A percentile compares a stretch with the other conserved stretches of the same genome.
phyloP scores from a whole-genome alignment of 2,797 vertebrate genomes.

The Melanotaenia trifasciata region DNA sequence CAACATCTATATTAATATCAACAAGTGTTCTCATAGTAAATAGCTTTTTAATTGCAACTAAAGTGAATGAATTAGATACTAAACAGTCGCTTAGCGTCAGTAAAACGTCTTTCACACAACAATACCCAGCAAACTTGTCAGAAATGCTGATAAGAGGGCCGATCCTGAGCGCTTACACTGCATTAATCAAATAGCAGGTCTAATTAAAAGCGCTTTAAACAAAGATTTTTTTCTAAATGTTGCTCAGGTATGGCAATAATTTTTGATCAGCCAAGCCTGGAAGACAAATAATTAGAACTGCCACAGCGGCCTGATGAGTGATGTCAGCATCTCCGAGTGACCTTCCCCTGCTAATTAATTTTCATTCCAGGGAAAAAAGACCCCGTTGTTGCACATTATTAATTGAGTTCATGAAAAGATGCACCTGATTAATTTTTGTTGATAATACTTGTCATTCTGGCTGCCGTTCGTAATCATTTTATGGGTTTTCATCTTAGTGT shows the following conservation, averaged over 20 bases:
- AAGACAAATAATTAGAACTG: conserved; percentile 99
- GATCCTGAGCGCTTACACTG: conserved; percentile 95
- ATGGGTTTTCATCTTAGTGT: conserved; percentile 94
- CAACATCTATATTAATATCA: conserved; percentile 86
- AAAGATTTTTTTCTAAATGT: conserved; percentile 99
- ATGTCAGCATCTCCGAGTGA: conserved; percentile 99
- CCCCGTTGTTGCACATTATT: conserved; percentile 99
- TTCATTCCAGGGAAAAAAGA: conserved; percentile 99
- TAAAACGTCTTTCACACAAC: conserved; percentile 92
- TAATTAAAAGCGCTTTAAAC: conserved; percentile 99
- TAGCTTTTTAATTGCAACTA: conserved; percentile 86
- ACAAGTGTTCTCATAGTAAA: conserved; percentile 81
- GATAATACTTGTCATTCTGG: conserved; percentile 99
- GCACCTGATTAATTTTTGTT: conserved; percentile 99
- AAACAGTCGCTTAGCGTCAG: conserved; percentile 87
- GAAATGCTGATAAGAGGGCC: conserved; percentile 96
- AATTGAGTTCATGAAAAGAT: conserved; percentile 99
- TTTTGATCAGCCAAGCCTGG: conserved; percentile 99
- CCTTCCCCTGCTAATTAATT: conserved; percentile 99
- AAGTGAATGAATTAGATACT: conserved; percentile 87
- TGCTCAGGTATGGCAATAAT: conserved; percentile 99
- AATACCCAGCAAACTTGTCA: conserved; percentile 96
- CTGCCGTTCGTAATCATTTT: conserved; percentile 97
- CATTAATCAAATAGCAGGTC: conserved; percentile 99
- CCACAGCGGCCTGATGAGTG: conserved; percentile 99